A percentile compares a stretch with the other conserved stretches of the same genome.
Evolutionary conservation across 35 echinoderm and acorn worm genomes (phyloP).

Genomic region (Ophiothrix spiculata): DNA sequence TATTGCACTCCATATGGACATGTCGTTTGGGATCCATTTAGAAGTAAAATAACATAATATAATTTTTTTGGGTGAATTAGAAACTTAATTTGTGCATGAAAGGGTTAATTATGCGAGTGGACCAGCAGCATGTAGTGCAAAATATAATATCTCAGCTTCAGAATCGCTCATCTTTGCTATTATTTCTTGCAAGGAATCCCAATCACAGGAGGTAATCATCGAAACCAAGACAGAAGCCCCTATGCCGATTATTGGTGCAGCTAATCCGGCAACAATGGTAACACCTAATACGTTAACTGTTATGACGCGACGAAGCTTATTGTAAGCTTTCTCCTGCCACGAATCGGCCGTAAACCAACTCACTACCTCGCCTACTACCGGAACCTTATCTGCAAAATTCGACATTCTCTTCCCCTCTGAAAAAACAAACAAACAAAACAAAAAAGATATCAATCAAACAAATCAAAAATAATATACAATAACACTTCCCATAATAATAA

Average conservation of each 20-base stretch:
- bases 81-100: too few relatives aligned
- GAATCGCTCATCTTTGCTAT: not conserved
- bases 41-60: too few relatives aligned
- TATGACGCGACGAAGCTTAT: not conserved
- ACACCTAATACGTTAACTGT: not conserved
- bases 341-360: not conserved
- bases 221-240: not conserved
- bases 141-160: not conserved
- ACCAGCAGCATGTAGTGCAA: not conserved
- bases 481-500: too few relatives aligned
- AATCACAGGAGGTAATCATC: not conserved
- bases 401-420: not conserved
- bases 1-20: too few relatives aligned
- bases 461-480: too few relatives aligned
- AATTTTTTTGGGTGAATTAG: too few relatives aligned
- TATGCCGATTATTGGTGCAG: not conserved
- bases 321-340: not conserved
- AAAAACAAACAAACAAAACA: too few relatives aligned
- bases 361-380: not conserved
- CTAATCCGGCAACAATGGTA: not conserved
- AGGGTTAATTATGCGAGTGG: not conserved
- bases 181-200: not conserved
- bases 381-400: not conserved
- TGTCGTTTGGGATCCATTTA: too few relatives aligned
- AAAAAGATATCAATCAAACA: too few relatives aligned